Evolutionary conservation across 2,797 vertebrate genomes (phyloP), one percentile per base, ranked within the genome.

Genomic region (Sebastes cheni): DNA sequence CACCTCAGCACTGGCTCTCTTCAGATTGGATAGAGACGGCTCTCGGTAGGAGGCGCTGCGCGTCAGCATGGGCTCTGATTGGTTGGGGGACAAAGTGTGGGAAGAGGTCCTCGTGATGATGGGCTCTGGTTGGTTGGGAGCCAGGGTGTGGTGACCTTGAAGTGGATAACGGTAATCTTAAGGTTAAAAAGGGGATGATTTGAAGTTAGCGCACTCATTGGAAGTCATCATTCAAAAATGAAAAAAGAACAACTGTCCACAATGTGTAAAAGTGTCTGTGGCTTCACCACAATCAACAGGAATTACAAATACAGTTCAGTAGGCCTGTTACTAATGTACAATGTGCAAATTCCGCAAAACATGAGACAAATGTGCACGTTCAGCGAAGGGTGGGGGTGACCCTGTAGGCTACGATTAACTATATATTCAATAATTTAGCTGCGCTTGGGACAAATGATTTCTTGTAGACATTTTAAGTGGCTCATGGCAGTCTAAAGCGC

Each of bases 1-100:
- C 72, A 98, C 97, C 7, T 98, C 97, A 13, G 97, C 96, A 8
- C 97, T 98, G 55, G 97, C 95, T 86, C 97, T 94, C 93, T 98
- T 98, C 82, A 98, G 90, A 75, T 96, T 97, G 72, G 95, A 95
- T 89, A 98, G 59, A 6, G 98, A 98, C 7, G 96, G 95, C 77
- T 98, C 97, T 72, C 97, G 93, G 69, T 96, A 96, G 34, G 93
- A 95, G 69, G 94, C 79, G 75, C 97, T 97, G 27, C 97, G 95
- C 3, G 94, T 97, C 64, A 98, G 91, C 67, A 98, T 96, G 29
- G 94, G 91, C 70, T 96, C 95, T 0, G 94, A 77, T 65, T 89
- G 95, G 84, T 97, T 95, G 59, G 97, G 84, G 66, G 95, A 88
- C 55, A 98, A 89, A 4, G 82, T 79, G 79, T 94, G 91, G 56